phyloP scores from a whole-genome alignment of 2,797 vertebrate genomes.

The Artibeus jamaicensis region DNA sequence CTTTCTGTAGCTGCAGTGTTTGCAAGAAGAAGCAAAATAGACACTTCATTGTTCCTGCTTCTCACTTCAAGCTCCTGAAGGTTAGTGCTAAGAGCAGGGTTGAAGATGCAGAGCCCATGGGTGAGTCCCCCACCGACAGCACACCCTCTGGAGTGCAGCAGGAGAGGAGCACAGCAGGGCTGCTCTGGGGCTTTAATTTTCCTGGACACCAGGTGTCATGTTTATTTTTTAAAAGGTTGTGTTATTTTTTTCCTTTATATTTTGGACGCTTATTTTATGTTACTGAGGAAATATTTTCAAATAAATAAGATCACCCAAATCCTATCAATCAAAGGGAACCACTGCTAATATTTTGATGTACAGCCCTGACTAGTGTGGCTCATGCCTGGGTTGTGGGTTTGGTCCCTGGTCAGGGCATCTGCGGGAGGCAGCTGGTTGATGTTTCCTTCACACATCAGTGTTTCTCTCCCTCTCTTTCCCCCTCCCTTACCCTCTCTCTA shows the following conservation, averaged over 20 bases:
- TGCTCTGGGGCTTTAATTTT: not conserved
- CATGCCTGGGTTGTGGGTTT: not conserved
- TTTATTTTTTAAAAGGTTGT: not conserved
- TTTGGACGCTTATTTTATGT: not conserved
- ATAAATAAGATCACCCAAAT: slow-evolving; percentile 10
- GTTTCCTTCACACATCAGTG: not conserved
- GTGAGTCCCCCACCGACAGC: not conserved
- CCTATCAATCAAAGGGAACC: not conserved
- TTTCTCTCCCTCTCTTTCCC: not conserved
- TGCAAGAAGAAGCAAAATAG: slow-evolving; percentile 97
- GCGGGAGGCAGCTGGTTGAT: not conserved
- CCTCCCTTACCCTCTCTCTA: not conserved
- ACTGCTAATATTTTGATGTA: not conserved
- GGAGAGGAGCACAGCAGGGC: not conserved
- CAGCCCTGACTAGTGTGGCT: not conserved
- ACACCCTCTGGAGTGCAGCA: not conserved
- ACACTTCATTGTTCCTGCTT: slow-evolving; percentile 95
- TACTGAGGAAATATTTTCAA: slow-evolving; percentile 21
- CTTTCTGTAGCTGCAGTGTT: slow-evolving; percentile 91
- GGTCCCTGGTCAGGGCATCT: not conserved
- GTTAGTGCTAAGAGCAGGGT: slow-evolving; percentile 80
- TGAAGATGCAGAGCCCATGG: not conserved
- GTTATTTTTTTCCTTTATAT: not conserved
- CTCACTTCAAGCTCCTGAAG: slow-evolving; percentile 91
- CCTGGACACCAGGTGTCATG: not conserved